Percentiles rank a stretch among this genome's conserved stretches.
Evolutionary conservation across 23 tunicate genomes (phyloP).

Genomic region (Corella eumyota): DNA sequence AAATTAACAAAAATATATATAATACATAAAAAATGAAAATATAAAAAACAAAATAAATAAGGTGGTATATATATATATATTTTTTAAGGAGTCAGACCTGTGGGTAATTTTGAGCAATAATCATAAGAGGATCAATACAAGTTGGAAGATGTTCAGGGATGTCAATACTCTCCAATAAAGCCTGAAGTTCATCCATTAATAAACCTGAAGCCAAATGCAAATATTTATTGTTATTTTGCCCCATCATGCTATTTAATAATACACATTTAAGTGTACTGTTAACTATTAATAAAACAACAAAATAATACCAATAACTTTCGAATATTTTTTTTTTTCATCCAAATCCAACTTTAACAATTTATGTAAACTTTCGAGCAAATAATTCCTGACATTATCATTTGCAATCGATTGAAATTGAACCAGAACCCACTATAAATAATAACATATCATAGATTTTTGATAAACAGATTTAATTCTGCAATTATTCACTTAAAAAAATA

Average conservation of each 20-base stretch:
- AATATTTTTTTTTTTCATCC: conserved; percentile 63
- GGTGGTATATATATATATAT: no score
- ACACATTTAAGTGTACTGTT: not conserved
- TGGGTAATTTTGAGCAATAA: conserved; percentile 75
- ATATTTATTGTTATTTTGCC: no score
- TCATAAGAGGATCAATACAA: conserved; percentile 61
- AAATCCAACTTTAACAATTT: conserved; percentile 43
- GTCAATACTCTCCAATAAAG: conserved; percentile 63
- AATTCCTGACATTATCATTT: conserved; percentile 77
- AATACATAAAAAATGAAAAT: no score
- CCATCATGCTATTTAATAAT: not conserved
- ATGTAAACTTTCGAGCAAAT: conserved; percentile 56
- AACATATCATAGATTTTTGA: not conserved
- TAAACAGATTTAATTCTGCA: not conserved
- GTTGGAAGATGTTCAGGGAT: conserved; percentile 48
- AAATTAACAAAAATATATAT: no score
- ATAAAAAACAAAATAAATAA: no score
- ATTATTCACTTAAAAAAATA: not conserved
- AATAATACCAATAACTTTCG: conserved; percentile 69
- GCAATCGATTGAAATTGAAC: conserved; percentile 76
- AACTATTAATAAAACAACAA: not conserved
- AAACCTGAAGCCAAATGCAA: conserved; percentile 17
- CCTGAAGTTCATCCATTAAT: conserved; percentile 71
- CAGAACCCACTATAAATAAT: conserved; percentile 48
- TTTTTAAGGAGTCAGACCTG: conserved; percentile 39